These are phyloP conservation scores for Aurelia sp. DNA, from an alignment of 30 jellyfish, hydroid and myxozoan genomes.

Conservation along the genomic window DNA sequence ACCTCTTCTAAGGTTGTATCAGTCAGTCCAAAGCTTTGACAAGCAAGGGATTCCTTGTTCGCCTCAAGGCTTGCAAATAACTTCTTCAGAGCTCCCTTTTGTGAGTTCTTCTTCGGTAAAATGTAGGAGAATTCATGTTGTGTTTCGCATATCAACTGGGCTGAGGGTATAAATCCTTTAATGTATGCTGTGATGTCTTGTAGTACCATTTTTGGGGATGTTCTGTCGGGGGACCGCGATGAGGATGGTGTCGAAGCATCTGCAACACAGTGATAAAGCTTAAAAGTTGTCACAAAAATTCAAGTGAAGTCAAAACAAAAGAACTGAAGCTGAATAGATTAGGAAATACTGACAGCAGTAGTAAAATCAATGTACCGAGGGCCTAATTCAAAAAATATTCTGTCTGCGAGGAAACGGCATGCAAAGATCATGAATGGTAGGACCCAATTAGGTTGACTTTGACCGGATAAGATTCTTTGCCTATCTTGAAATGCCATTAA, in stretches of 20 bases:
- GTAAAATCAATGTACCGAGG: no score
- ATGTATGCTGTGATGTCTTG: conserved; percentile 83
- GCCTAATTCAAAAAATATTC: no score
- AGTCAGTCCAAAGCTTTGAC: conserved; percentile 88
- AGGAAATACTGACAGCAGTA: no score
- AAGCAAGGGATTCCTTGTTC: conserved; percentile 67
- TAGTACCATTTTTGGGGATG: not conserved
- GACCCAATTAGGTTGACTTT: no score
- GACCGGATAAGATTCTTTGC: no score
- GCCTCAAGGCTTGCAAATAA: conserved; percentile 80
- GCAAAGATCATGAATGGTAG: no score
- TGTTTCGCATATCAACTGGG: conserved; percentile 93
- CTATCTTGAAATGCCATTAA: no score
- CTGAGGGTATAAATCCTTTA: conserved; percentile 78
- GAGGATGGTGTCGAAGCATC: conserved; percentile 58
- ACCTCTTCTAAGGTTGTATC: conserved; percentile 98
- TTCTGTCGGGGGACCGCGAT: conserved; percentile 3
- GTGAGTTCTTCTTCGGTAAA: conserved; percentile 80
- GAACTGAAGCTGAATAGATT: no score
- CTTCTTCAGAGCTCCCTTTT: conserved; percentile 53
- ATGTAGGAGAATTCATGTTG: conserved; percentile 87
- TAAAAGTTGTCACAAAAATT: not conserved
- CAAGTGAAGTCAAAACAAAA: no score
- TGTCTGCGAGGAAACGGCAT: no score
- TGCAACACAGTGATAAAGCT: not conserved